Evolutionary conservation across 2,113 vertebrate genomes (phyloP).

Genomic region (Suncus etruscus): DNA sequence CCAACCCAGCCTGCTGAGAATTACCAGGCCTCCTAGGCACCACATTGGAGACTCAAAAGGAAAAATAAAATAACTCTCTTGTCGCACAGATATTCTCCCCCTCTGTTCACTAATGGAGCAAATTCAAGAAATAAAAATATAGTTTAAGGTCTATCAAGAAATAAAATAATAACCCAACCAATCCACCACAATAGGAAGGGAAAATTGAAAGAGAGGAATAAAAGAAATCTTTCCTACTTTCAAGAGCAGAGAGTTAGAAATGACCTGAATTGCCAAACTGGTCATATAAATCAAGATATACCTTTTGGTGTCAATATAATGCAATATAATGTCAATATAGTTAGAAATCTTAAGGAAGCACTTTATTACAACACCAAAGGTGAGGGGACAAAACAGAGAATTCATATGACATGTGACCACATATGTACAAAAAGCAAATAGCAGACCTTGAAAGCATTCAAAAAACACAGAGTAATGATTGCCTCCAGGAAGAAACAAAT

Average conservation of each 20-base stretch:
- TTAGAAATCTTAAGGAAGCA: neutral
- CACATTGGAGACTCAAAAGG: no score
- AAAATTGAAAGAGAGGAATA: neutral
- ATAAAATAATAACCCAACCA: no score
- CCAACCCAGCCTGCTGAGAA: no score
- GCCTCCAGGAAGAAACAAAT: neutral
- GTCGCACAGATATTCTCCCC: no score
- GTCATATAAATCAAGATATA: neutral
- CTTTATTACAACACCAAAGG: neutral
- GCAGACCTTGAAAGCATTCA: neutral
- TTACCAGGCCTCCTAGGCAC: no score
- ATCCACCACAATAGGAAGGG: neutral
- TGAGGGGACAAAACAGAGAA: neutral
- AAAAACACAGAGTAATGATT: neutral
- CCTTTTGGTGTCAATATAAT: neutral
- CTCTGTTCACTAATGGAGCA: no score
- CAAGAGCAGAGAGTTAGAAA: neutral
- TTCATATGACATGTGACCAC: no score
- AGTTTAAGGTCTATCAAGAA: no score
- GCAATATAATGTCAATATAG: neutral
- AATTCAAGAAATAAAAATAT: no score
- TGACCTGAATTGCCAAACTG: neutral
- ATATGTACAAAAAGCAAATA: neutral
- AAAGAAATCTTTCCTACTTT: slow-evolving; percentile 1
- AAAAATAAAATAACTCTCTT: no score